A percentile compares a stretch with the other conserved stretches of the same genome.
Conservation (phyloP, 2,113 vertebrate species). For the Phyllopteryx taeniolatus region DNA sequence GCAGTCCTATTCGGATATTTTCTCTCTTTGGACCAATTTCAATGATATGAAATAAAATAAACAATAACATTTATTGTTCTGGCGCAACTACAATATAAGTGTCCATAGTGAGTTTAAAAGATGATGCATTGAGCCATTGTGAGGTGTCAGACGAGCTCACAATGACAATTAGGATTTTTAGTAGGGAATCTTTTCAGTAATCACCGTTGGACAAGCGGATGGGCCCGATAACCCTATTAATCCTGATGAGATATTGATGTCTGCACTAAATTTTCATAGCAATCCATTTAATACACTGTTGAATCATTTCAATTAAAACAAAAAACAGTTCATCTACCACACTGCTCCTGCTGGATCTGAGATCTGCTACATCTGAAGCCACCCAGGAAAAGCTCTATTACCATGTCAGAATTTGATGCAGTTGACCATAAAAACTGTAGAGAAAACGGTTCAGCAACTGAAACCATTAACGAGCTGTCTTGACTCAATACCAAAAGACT, state of each 20-base stretch:
- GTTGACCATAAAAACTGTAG: too few relatives aligned
- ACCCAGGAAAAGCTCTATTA: too few relatives aligned
- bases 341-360: too few relatives aligned
- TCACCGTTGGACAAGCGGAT: too few relatives aligned
- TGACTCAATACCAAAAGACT: too few relatives aligned
- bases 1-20: not conserved
- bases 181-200: too few relatives aligned
- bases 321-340: not conserved
- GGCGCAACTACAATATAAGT: not conserved
- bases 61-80: not conserved
- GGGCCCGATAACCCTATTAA: too few relatives aligned
- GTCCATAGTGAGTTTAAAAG: not conserved
- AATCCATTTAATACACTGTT: not conserved
- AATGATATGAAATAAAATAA: not conserved
- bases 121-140: not conserved
- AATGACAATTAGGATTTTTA: too few relatives aligned
- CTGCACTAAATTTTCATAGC: not conserved
- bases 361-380: too few relatives aligned
- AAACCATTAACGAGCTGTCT: too few relatives aligned
- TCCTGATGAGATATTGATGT: not conserved
- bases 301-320: not conserved
- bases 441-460: too few relatives aligned
- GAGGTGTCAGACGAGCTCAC: not conserved
- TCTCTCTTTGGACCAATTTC: not conserved
- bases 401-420: too few relatives aligned